Conservation (phyloP, 2,888 invertebrate genomes). For the Papilio protenor region DNA sequence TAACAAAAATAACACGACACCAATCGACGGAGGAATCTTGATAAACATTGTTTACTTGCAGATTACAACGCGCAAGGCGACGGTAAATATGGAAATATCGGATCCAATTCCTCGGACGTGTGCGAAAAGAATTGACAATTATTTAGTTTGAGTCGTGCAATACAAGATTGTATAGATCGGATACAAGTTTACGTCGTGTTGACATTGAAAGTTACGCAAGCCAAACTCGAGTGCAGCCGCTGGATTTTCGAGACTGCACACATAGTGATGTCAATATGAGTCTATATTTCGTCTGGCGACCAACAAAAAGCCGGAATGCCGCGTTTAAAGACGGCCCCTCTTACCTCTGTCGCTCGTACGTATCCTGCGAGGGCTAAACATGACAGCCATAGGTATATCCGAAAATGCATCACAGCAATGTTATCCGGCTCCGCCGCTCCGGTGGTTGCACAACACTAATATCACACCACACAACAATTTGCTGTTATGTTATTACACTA, state of each 20-base stretch:
- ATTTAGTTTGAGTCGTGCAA: slow-evolving; percentile 41
- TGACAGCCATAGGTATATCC: slow-evolving; percentile 90
- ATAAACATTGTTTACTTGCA: slow-evolving; percentile 80
- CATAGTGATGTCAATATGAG: slow-evolving; percentile 53
- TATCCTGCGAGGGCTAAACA: slow-evolving; percentile 89
- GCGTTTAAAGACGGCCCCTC: slow-evolving; percentile 81
- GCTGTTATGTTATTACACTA: slow-evolving; percentile 81
- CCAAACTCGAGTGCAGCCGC: slow-evolving; percentile 58
- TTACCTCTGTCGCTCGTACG: slow-evolving; percentile 90
- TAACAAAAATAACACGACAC: slow-evolving; percentile 62
- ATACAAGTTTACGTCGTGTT: slow-evolving; percentile 58
- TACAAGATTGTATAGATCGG: slow-evolving; percentile 35
- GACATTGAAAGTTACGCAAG: slow-evolving; percentile 84
- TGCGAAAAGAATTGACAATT: slow-evolving; percentile 29
- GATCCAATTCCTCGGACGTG: slow-evolving; percentile 43
- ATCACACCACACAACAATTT: slow-evolving; percentile 80
- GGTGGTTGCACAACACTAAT: slow-evolving; percentile 72
- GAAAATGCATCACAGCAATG: slow-evolving; percentile 89
- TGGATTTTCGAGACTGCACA: slow-evolving; percentile 51
- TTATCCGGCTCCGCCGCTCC: slow-evolving; percentile 72
- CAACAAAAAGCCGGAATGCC: slow-evolving; percentile 79
- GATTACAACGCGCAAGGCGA: slow-evolving; percentile 74
- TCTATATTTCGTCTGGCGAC: slow-evolving; percentile 50
- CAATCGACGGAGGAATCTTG: slow-evolving; percentile 69
- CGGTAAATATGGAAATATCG: slow-evolving; percentile 52